Conservation (phyloP, 2,113 vertebrate species). For the Galemys pyrenaicus region DNA sequence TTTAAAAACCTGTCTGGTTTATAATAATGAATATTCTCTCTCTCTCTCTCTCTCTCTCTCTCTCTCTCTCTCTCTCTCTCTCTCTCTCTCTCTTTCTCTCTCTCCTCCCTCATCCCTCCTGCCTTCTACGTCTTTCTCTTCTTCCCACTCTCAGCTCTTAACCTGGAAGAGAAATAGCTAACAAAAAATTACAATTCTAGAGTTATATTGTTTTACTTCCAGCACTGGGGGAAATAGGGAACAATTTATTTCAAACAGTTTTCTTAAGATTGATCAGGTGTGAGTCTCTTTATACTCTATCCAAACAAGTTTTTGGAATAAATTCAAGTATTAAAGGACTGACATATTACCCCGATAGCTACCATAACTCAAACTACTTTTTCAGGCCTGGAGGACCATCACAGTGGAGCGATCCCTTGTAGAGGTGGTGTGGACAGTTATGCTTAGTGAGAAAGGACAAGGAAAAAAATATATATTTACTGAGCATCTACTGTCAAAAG, state of each 20-base stretch:
- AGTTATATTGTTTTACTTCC: neutral
- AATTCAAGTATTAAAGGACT: neutral
- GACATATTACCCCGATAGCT: neutral
- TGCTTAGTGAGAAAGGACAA: slow-evolving; percentile 1
- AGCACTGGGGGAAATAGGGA: neutral
- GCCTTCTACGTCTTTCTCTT: neutral
- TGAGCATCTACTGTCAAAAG: neutral
- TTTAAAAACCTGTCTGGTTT: slow-evolving; percentile 4
- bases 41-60: neutral
- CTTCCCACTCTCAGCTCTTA: neutral
- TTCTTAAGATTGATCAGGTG: slow-evolving; percentile 2
- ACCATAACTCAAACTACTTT: neutral
- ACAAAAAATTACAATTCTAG: neutral
- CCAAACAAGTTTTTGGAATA: neutral
- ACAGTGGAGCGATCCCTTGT: neutral
- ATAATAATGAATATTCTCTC: slow-evolving; percentile 22
- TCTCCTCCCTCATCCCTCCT: neutral
- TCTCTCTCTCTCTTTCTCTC: neutral
- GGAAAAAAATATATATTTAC: neutral
- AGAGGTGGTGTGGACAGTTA: neutral
- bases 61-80: neutral
- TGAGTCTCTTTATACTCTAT: neutral
- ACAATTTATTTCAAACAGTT: neutral
- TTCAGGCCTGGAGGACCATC: neutral
- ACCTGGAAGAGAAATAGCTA: neutral